Evolutionary conservation across 2,797 vertebrate genomes (phyloP).

Genomic region (Gallinago solitaria): DNA sequence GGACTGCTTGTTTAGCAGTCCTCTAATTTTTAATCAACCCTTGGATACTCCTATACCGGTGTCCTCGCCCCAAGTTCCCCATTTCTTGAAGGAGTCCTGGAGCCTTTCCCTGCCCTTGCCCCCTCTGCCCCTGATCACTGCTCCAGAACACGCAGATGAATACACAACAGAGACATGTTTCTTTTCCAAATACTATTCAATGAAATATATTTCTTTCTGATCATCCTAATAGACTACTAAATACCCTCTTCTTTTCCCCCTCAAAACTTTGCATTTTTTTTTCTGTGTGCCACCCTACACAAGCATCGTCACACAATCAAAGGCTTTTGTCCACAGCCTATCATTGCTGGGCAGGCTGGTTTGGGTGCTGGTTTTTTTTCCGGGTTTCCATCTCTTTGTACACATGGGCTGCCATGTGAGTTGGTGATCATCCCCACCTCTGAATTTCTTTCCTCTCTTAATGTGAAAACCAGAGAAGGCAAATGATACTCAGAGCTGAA

Average conservation of each 20-base stretch:
- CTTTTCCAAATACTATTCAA: background rate
- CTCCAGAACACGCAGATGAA: background rate
- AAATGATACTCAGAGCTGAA: background rate
- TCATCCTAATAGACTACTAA: background rate
- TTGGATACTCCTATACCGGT: background rate
- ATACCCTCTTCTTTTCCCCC: background rate
- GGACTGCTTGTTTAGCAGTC: background rate
- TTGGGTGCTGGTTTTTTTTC: background rate
- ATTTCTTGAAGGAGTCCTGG: background rate
- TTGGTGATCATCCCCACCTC: background rate
- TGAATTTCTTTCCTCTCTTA: background rate
- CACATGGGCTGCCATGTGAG: background rate
- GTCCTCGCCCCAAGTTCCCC: background rate
- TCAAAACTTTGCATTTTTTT: background rate
- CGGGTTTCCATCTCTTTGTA: background rate
- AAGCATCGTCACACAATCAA: accelerated
- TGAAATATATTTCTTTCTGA: background rate
- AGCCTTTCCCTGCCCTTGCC: background rate
- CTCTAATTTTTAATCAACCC: background rate
- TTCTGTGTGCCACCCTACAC: background rate
- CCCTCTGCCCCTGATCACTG: background rate
- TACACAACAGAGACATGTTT: background rate
- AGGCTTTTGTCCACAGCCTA: background rate
- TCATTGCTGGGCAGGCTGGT: background rate
- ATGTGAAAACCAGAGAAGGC: background rate